phyloP scores from a whole-genome alignment of 2,113 vertebrate species.

The Megaptera novaeangliae region DNA sequence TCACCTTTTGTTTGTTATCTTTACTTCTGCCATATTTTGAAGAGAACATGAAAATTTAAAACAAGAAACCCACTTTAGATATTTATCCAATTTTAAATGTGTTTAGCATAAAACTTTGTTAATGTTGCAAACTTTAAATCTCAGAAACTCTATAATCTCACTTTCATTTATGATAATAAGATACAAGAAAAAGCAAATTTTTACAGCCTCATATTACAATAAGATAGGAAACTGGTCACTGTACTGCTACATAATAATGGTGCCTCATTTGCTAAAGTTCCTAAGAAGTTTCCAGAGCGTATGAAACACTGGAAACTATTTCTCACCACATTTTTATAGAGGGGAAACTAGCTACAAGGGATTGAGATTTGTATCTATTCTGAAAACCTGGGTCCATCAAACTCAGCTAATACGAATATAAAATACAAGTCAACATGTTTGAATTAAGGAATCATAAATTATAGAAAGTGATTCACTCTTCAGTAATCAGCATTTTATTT shows the following conservation, averaged over 20 bases:
- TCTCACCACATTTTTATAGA: not conserved
- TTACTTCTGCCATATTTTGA: not conserved
- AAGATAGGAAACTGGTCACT: not conserved
- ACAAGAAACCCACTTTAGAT: not conserved
- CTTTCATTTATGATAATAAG: not conserved
- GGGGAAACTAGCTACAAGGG: not conserved
- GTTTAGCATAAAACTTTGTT: not conserved
- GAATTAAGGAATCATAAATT: not conserved
- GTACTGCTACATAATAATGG: not conserved
- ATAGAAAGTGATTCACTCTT: not conserved
- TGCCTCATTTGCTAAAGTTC: not conserved
- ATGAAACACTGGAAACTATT: not conserved
- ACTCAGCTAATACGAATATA: not conserved
- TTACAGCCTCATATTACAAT: not conserved
- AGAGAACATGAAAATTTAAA: not conserved
- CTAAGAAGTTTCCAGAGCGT: not conserved
- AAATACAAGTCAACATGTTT: not conserved
- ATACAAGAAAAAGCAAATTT: not conserved
- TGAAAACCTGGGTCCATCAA: not conserved
- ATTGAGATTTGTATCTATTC: not conserved
- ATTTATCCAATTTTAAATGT: not conserved
- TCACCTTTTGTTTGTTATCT: not conserved
- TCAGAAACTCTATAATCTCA: not conserved
- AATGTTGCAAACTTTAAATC: not conserved
- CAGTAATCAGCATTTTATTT: slow-evolving; percentile 14